These are phyloP conservation scores for Phlogophora meticulosa DNA, from an alignment of 2,888 invertebrate genomes.

Conservation along the genomic window DNA sequence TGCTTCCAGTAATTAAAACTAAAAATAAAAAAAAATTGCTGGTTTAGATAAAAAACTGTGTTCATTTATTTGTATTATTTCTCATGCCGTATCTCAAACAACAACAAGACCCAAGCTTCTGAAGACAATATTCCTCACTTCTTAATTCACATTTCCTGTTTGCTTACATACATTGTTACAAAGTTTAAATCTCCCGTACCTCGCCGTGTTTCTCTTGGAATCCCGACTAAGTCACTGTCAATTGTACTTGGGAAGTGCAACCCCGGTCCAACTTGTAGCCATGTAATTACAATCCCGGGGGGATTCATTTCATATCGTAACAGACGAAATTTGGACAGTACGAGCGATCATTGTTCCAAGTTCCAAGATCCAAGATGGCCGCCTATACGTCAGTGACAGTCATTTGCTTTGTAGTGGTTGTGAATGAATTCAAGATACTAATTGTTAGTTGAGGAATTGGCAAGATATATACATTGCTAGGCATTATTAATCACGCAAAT, in stretches of 20 bases:
- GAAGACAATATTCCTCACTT: too few relatives aligned
- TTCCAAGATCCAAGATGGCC: constrained; percentile 34
- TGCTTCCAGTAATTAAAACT: too few relatives aligned
- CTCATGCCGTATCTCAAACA: too few relatives aligned
- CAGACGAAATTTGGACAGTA: constrained; percentile 25
- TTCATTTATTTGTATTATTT: too few relatives aligned
- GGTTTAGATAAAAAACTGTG: too few relatives aligned
- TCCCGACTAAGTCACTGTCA: constrained; percentile 34
- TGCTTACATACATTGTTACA: constrained; percentile 9
- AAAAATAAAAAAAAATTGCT: too few relatives aligned
- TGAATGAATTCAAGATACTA: neutral
- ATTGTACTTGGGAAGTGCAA: constrained; percentile 47
- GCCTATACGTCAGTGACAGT: constrained; percentile 25
- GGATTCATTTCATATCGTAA: constrained; percentile 17
- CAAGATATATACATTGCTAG: neutral
- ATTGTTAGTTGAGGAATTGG: too few relatives aligned
- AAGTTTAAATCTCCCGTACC: constrained; percentile 43
- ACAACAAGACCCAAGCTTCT: too few relatives aligned
- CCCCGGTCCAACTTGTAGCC: constrained; percentile 35
- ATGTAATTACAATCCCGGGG: constrained; percentile 17
- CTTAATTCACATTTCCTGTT: neutral
- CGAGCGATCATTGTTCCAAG: constrained; percentile 31
- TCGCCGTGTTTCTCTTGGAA: constrained; percentile 24
- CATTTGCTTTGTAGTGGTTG: constrained; percentile 7
- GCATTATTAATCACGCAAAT: neutral